These are phyloP conservation scores for Aelia acuminata DNA, from an alignment of 2,888 invertebrate genomes.

Conservation along the genomic window DNA sequence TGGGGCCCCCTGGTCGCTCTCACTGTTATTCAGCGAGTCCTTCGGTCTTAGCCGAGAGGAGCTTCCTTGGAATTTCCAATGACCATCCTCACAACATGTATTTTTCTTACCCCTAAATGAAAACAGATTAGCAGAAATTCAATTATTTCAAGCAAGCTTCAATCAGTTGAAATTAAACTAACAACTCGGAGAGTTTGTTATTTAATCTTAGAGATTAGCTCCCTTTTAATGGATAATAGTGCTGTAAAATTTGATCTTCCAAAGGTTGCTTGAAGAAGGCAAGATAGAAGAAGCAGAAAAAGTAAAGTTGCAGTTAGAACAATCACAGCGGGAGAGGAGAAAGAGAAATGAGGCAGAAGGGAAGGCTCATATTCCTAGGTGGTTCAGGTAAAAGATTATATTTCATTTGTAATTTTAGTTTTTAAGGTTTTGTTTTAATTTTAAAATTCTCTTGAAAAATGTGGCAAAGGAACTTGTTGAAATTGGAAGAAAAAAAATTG, in stretches of 20 bases:
- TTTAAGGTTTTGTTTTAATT: background rate
- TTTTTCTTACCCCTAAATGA: no score
- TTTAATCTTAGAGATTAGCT: background rate
- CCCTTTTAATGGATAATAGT: background rate
- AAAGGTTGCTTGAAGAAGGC: conserved; percentile 68
- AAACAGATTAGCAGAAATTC: background rate
- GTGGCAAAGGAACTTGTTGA: no score
- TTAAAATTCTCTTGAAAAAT: no score
- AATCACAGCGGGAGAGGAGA: conserved; percentile 80
- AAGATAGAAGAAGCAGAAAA: conserved; percentile 80
- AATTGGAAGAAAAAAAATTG: no score
- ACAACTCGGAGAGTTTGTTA: no score
- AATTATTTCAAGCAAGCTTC: background rate
- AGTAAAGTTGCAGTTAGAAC: conserved; percentile 80
- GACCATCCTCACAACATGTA: no score
- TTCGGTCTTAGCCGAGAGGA: no score
- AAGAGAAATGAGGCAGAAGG: conserved; percentile 75
- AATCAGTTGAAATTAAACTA: background rate
- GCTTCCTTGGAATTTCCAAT: no score
- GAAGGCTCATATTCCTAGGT: conserved; percentile 69
- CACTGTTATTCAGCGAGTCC: no score
- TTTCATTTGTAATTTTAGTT: background rate
- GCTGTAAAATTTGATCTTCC: background rate
- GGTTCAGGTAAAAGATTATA: conserved; percentile 75
- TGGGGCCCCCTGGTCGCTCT: no score